These are phyloP conservation scores for Pseudoips prasinana DNA, from an alignment of 2,888 invertebrate genomes.

Conservation along the genomic window DNA sequence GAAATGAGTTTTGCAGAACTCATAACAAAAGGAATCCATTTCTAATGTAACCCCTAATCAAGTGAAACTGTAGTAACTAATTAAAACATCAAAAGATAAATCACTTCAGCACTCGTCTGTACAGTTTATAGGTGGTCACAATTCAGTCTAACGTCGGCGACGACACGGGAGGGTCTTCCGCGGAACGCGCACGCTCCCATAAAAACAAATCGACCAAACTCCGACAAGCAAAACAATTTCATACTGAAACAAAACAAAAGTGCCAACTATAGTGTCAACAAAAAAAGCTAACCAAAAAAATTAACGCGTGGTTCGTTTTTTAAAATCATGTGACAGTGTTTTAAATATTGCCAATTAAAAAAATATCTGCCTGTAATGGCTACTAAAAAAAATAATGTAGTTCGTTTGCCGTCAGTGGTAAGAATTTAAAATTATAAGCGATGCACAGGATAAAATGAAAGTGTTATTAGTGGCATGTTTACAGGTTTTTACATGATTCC, in stretches of 20 bases:
- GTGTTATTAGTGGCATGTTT: constrained; percentile 68
- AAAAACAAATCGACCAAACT: constrained; percentile 33
- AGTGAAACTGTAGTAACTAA: too few species aligned
- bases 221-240: constrained; percentile 37
- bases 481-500: constrained; percentile 70
- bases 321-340: constrained; percentile 36
- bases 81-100: constrained; percentile 37
- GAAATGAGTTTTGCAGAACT: too few species aligned
- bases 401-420: constrained; percentile 79
- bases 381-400: constrained; percentile 74
- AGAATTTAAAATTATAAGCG: constrained; percentile 52
- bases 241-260: constrained; percentile 33
- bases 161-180: constrained; percentile 46
- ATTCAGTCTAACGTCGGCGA: constrained; percentile 61
- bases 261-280: constrained; percentile 32
- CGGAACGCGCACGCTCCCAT: constrained; percentile 30
- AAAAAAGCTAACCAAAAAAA: constrained; percentile 18
- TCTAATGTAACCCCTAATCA: too few species aligned
- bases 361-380: constrained; percentile 50
- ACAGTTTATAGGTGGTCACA: constrained; percentile 42
- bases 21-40: too few species aligned
- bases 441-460: constrained; percentile 55
- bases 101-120: constrained; percentile 41
- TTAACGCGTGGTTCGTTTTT: constrained; percentile 10
- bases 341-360: constrained; percentile 27